Evolutionary conservation across 2,113 vertebrate genomes (phyloP), one percentile per base, ranked within the genome.

Genomic region (Lucifuga dentata): DNA sequence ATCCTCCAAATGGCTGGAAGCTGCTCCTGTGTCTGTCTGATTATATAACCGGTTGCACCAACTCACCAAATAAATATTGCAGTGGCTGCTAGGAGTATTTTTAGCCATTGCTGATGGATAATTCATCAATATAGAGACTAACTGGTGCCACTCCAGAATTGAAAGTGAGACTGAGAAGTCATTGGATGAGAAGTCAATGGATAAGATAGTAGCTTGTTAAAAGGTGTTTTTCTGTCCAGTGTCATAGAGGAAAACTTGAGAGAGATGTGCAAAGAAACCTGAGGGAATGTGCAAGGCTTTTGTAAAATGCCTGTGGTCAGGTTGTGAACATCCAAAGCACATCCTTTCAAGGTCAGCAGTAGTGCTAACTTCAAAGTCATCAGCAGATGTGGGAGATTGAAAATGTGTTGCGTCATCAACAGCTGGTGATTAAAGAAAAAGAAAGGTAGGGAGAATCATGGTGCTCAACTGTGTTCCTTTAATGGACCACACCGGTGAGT

Each of bases 61-160:
- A 52, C 51, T 79, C 66, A 76, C 58, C 68, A 62, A 62, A 87
- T 88, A 67, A 90, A 92, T 89, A 89, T 77, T 86, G 63, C 68
- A 89, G 75, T 32, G 29, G 43, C 61, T 57, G 66, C n/a, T 23
- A 58, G 24, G 40, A 53, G 58, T 86, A 87, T 90, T 89, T 90
- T 89, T 89, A 88, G 50, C 53, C 52, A 32, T 46, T 69, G 46
- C 49, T 85, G 50, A 85, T 86, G 59, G 78, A 88, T 85, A 77
- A 86, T 89, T 88, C 36, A 90, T 85, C 55, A 38, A 33, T 21
- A 38, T 50, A 59, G 58, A 46, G 56, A 29, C 12, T 19, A 24
- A 46, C 26, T 20, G n/a, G 1, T 50, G 50, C 74, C 68, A 48
- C 40, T 33, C 15, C 26, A 36, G 45, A 12, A 7, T 49, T 15